These are phyloP conservation scores for Drosophila jambulina DNA, from an alignment of 1,140 invertebrate genomes.

Conservation along the genomic window DNA sequence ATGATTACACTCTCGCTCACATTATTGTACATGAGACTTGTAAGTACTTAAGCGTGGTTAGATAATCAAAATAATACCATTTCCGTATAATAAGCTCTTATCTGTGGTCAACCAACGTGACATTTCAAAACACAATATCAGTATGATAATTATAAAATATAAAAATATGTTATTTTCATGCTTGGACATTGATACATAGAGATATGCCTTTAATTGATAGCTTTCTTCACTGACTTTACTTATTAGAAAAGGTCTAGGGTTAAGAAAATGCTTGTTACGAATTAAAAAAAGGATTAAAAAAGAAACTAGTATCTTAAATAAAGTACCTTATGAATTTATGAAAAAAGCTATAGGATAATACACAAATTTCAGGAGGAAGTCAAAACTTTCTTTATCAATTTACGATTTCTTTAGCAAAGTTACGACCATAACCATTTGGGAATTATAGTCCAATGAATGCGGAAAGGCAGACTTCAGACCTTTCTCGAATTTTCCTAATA, in stretches of 20 bases:
- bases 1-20: too few relatives aligned
- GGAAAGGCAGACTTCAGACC: too few relatives aligned
- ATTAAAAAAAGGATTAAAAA: background rate
- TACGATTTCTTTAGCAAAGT: too few relatives aligned
- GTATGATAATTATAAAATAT: background rate
- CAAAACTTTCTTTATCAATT: too few relatives aligned
- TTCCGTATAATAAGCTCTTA: background rate
- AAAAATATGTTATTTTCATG: background rate
- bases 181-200: background rate
- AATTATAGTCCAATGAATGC: too few relatives aligned
- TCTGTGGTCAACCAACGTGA: constrained; percentile 8
- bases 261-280: background rate
- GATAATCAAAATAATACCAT: constrained; percentile 3
- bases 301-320: background rate
- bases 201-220: background rate
- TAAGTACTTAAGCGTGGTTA: background rate
- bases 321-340: too few relatives aligned
- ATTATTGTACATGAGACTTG: background rate
- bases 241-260: background rate
- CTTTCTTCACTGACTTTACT: background rate
- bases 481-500: too few relatives aligned
- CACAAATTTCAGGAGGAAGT: too few relatives aligned
- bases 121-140: constrained; percentile 4
- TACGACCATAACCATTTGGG: too few relatives aligned
- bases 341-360: too few relatives aligned